Evolutionary conservation across 2,797 vertebrate species (phyloP).

Genomic region (Eulemur coronatus): DNA sequence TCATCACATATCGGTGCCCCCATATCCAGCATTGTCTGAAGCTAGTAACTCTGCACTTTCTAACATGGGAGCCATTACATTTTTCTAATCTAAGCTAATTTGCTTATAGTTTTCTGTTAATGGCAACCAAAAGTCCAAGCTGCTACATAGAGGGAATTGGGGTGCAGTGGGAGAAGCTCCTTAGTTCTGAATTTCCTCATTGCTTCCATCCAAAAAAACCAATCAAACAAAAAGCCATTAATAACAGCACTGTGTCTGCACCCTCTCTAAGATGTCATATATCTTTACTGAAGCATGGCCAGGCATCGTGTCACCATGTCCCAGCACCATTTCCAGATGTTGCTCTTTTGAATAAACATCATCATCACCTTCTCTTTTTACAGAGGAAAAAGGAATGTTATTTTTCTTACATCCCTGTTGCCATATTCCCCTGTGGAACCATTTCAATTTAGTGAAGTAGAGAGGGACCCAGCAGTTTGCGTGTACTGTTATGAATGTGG

Average conservation of each 20-base stretch:
- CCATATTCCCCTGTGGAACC: neutral
- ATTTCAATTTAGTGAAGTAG: constrained; percentile 62
- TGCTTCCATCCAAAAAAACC: neutral
- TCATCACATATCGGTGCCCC: neutral
- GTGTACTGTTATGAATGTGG: constrained; percentile 32
- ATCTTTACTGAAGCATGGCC: neutral
- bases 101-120: neutral
- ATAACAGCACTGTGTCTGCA: neutral
- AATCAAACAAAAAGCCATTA: neutral
- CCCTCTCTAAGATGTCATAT: neutral
- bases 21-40: neutral
- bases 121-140: neutral
- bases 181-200: neutral
- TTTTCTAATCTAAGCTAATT: neutral
- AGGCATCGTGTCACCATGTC: neutral
- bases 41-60: neutral
- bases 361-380: constrained; percentile 40
- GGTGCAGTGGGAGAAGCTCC: neutral
- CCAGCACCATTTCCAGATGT: constrained; percentile 47
- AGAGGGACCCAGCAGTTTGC: neutral
- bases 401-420: constrained; percentile 66
- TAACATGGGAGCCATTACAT: neutral
- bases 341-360: constrained; percentile 34
- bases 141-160: neutral
- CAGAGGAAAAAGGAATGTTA: constrained; percentile 22